Percentiles rank a stretch among this genome's conserved stretches.
These are phyloP conservation scores for Andrena dorsata DNA, from an alignment of 2,888 invertebrate species.

Conservation along the genomic window DNA sequence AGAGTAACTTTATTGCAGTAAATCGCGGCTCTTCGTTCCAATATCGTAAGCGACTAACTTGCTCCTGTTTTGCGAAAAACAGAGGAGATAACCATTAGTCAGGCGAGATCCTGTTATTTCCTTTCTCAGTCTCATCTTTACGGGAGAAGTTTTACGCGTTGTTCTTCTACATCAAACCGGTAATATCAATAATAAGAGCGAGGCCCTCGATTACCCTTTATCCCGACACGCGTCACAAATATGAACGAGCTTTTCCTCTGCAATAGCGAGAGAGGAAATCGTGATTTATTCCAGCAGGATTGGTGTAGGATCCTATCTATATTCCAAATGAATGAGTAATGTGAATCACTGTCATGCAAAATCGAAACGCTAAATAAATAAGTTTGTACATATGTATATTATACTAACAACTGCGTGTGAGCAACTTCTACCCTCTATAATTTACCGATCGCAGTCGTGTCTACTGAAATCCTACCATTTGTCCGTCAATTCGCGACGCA, in stretches of 20 bases:
- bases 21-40: not conserved
- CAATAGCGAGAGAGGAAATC: too few species aligned
- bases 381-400: too few species aligned
- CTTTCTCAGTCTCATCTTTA: not conserved
- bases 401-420: too few species aligned
- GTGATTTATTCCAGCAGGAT: too few species aligned
- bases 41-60: conserved; percentile 2
- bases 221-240: not conserved
- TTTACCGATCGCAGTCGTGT: too few species aligned
- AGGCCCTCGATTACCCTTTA: not conserved
- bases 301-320: too few species aligned
- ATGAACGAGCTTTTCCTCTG: not conserved
- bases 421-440: too few species aligned
- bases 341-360: too few species aligned
- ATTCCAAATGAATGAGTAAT: too few species aligned
- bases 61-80: not conserved
- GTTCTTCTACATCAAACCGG: not conserved
- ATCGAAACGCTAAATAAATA: too few species aligned
- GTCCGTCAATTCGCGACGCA: not conserved
- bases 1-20: not conserved
- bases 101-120: not conserved
- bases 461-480: not conserved
- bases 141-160: conserved; percentile 5
- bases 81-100: conserved; percentile 8
- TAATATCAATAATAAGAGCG: not conserved